Base-by-base conservation (phyloP, 2,797 vertebrate species). In the Urophycis tenuis region DNA sequence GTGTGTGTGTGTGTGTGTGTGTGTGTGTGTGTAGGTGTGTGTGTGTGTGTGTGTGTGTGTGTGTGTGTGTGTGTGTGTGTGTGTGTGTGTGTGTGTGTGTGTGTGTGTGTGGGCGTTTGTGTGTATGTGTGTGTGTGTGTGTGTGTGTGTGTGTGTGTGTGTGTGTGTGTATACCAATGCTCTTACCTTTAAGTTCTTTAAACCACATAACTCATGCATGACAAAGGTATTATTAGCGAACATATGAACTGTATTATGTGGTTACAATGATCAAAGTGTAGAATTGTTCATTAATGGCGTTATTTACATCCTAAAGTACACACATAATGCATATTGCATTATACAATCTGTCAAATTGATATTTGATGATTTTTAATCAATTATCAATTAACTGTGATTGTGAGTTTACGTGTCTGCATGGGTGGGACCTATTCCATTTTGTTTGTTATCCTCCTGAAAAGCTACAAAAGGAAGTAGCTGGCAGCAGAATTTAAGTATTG, bases 381-480 rank as follows among this genome's bases (percentile, higher is more conserved):
- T 41, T n/a, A n/a, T n/a, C 53, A 60, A 25, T 25, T 14, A 45
- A 10, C 22, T 10, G 53, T n/a, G 22, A 60, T 60, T 60, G 53
- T 25, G 8, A 60, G 22, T n/a, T 5, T 60, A 32, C 30, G 25
- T 71, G 29, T 31, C 30, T 71, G 69, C 15, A 33, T 17, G 69
- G 12, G 69, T 71, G 69, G 5, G 77, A 77, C 45, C 78, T 74
- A 77, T 72, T 78, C 2, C 75, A 75, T 82, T 76, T 22, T 82
- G 78, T 90, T 87, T 90, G 81, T 77, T 71, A 73, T 81, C 76
- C 77, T 84, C 79, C 87, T 86, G 76, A 86, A 36, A 81, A 87
- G 83, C 84, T 81, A 83, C 79, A 33, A 78, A 88, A 77, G 80
- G 78, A 33, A 80, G 74, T 79, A 84, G 85, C 77, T 81, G 82